Evolutionary conservation across 2,888 invertebrate genomes (phyloP).

Genomic region (Bombylius major): DNA sequence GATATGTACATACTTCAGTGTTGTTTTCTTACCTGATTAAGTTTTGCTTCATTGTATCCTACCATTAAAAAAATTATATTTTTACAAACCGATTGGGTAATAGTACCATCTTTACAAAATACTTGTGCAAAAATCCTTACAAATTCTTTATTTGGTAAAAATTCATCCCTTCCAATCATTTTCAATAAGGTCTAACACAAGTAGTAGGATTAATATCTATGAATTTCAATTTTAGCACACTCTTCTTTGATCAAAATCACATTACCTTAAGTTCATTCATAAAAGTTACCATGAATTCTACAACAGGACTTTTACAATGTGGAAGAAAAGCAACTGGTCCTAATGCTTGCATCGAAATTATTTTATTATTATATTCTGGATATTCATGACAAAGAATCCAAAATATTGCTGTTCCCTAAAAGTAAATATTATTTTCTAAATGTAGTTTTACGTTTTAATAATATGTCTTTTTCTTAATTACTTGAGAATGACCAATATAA

Average conservation of each 20-base stretch:
- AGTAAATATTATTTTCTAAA: neutral
- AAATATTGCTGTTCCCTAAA: constrained; percentile 40
- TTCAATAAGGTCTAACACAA: no score
- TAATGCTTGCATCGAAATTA: constrained; percentile 35
- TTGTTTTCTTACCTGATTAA: no score
- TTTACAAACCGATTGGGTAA: constrained; percentile 47
- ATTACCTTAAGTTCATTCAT: no score
- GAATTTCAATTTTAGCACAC: no score
- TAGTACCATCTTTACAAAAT: constrained; percentile 43
- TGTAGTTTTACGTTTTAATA: neutral
- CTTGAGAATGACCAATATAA: constrained; percentile 45
- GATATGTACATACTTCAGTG: no score
- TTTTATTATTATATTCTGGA: constrained; percentile 37
- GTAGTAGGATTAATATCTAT: no score
- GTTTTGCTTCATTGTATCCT: constrained; percentile 39
- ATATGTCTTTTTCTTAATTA: neutral
- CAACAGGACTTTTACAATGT: constrained; percentile 32
- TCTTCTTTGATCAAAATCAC: no score
- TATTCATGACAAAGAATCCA: constrained; percentile 35
- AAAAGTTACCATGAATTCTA: neutral
- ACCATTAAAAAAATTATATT: constrained; percentile 53
- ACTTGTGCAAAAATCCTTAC: constrained; percentile 39
- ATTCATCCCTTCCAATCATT: constrained; percentile 37
- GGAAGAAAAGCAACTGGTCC: constrained; percentile 42
- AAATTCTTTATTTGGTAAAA: constrained; percentile 46